These are phyloP conservation scores for Enteromius thamalakanensis DNA, from an alignment of 2,797 vertebrate genomes.

Conservation along the genomic window DNA sequence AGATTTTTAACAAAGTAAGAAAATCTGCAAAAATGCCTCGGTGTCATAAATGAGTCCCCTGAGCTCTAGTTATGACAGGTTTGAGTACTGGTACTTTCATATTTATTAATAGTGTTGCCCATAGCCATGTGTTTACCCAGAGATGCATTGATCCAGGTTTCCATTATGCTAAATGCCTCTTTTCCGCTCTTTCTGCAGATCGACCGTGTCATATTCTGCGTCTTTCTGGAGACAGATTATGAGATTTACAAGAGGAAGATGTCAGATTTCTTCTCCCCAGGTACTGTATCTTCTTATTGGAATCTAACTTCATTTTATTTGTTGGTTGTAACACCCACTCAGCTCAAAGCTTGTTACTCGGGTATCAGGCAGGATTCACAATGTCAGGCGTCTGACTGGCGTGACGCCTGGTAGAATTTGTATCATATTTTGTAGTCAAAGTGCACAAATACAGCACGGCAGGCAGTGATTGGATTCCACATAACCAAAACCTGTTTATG, in stretches of 20 bases:
- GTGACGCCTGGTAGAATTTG: conserved; percentile 16
- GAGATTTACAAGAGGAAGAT: conserved; percentile 98
- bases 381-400: conserved; percentile 15
- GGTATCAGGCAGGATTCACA: conserved; percentile 29
- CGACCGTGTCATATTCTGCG: conserved; percentile 96
- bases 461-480: conserved; percentile 10
- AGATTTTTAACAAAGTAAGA: background rate
- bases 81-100: conserved; percentile 13
- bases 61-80: background rate
- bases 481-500: conserved; percentile 10
- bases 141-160: conserved; percentile 31
- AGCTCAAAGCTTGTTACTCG: conserved; percentile 30
- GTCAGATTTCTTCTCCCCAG: conserved; percentile 86
- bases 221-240: conserved; percentile 96
- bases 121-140: conserved; percentile 25
- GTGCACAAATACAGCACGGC: conserved; percentile 3
- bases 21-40: background rate
- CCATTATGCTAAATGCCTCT: conserved; percentile 19
- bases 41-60: background rate
- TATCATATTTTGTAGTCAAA: conserved; percentile 18
- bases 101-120: background rate
- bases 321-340: conserved; percentile 36
- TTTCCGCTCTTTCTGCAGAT: conserved; percentile 76
- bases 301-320: conserved; percentile 39
- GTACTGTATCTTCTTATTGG: conserved; percentile 71